Percentiles rank a stretch among this genome's conserved stretches.
Evolutionary conservation across 2,113 vertebrate species (phyloP).

Genomic region (Arvicanthis niloticus): DNA sequence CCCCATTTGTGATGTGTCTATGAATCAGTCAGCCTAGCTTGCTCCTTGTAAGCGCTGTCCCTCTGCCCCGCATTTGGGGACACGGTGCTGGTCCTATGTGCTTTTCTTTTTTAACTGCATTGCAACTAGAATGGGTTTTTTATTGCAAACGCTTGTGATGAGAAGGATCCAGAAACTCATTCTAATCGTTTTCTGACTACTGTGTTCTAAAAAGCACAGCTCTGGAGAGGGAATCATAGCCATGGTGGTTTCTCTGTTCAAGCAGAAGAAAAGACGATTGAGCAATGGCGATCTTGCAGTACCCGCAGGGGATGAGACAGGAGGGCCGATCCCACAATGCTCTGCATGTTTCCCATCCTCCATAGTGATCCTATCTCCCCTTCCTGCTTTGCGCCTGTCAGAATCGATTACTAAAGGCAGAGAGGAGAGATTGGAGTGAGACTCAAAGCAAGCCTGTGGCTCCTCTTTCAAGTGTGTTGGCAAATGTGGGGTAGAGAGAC

Average conservation of each 20-base stretch:
- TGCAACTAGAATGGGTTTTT: not conserved
- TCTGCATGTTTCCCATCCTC: not conserved
- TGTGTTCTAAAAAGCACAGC: not conserved
- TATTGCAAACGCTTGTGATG: not conserved
- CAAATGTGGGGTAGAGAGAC: slow-evolving; percentile 17
- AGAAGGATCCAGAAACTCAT: not conserved
- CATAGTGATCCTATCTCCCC: not conserved
- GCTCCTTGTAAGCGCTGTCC: not conserved
- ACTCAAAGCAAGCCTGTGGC: slow-evolving; percentile 52
- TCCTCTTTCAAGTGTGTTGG: slow-evolving; percentile 65
- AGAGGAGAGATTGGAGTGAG: slow-evolving; percentile 30
- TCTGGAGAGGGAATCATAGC: not conserved
- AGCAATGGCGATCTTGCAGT: slow-evolving; percentile 5
- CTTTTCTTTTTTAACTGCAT: not conserved
- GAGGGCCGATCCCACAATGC: not conserved
- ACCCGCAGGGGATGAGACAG: not conserved
- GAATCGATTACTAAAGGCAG: slow-evolving; percentile 56
- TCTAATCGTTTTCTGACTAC: not conserved
- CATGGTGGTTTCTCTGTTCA: not conserved
- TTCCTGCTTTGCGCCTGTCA: slow-evolving; percentile 55
- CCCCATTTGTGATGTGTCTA: not conserved
- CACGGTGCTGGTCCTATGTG: not conserved
- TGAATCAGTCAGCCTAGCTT: not conserved
- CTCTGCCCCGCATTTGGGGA: too few relatives aligned
- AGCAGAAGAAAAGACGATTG: not conserved